These are phyloP conservation scores for Solea solea DNA, from an alignment of 2,113 vertebrate species.

Conservation along the genomic window DNA sequence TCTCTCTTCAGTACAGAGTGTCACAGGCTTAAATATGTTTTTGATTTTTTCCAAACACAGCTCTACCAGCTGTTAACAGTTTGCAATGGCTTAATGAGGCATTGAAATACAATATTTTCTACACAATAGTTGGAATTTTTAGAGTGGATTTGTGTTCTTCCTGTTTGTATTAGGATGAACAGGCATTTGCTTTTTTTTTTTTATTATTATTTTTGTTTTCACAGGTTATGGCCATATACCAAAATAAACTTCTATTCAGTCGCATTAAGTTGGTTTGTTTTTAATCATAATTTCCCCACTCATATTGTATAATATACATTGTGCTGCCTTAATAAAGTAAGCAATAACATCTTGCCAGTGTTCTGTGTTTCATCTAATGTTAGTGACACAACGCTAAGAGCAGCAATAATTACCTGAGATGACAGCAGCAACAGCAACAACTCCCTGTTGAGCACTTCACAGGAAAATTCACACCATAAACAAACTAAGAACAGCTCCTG, in stretches of 20 bases:
- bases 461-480: slow-evolving; percentile 23
- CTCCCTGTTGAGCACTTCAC: slow-evolving; percentile 15
- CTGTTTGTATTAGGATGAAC: not conserved
- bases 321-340: not conserved
- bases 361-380: not conserved
- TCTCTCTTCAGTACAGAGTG: too few relatives aligned
- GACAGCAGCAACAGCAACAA: not conserved
- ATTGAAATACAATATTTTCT: not conserved
- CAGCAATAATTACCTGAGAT: slow-evolving; percentile 10
- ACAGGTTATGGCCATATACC: not conserved
- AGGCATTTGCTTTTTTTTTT: not conserved
- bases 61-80: too few relatives aligned
- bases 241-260: slow-evolving; percentile 32
- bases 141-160: not conserved
- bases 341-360: too few relatives aligned
- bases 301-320: not conserved
- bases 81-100: not conserved
- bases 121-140: not conserved
- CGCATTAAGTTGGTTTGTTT: not conserved
- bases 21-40: not conserved
- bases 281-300: not conserved
- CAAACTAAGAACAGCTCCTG: slow-evolving; percentile 24
- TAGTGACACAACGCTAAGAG: not conserved
- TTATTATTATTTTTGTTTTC: not conserved
- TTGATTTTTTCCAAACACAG: not conserved